Evolutionary conservation across 2,113 vertebrate species (phyloP).

Genomic region (Dasyprocta punctata): DNA sequence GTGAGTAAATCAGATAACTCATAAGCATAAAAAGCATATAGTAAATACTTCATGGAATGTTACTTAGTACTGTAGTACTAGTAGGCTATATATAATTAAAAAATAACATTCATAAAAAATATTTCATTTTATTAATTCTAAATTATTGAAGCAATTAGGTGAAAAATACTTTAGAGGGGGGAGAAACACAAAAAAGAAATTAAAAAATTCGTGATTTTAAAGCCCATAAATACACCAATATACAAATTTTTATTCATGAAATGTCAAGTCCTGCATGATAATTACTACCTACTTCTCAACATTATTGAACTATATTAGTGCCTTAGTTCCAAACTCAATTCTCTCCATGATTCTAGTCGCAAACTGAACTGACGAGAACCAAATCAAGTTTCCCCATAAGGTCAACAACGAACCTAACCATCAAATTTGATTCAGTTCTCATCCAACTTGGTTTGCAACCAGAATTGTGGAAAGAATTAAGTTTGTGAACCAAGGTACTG

Average conservation of each 20-base stretch:
- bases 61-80: neutral
- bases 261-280: constrained; percentile 25
- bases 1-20: neutral
- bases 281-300: neutral
- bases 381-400: neutral
- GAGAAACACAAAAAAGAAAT: neutral
- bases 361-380: neutral
- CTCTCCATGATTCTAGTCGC: neutral
- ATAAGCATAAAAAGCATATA: neutral
- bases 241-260: neutral
- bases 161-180: neutral
- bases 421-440: neutral
- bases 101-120: neutral
- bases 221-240: constrained; percentile 34
- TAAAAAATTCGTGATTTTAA: neutral
- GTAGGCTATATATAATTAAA: neutral
- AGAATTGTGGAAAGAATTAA: neutral
- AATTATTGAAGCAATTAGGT: constrained; percentile 5
- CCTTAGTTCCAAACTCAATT: neutral
- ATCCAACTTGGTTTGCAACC: neutral
- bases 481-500: neutral
- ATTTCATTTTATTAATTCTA: constrained; percentile 1
- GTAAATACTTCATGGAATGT: constrained; percentile 10
- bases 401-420: neutral
- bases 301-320: neutral